A percentile compares a stretch with the other conserved stretches of the same genome.
These are phyloP conservation scores for Gallinago undulata DNA, from an alignment of 2,113 vertebrate species.

Conservation along the genomic window DNA sequence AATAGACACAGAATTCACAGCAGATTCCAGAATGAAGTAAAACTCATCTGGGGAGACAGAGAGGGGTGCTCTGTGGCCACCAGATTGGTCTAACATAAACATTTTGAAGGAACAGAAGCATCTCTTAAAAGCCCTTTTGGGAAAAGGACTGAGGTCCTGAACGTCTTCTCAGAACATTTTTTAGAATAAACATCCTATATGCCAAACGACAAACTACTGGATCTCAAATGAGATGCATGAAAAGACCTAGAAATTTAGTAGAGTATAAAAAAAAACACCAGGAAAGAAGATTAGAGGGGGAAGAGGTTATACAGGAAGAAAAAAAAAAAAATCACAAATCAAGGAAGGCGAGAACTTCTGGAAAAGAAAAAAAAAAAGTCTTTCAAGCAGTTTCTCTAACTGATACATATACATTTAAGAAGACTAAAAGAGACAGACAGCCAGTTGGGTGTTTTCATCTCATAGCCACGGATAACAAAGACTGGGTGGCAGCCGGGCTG, in stretches of 20 bases:
- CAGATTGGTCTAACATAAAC: not conserved
- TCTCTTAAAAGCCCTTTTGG: not conserved
- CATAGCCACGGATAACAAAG: not conserved
- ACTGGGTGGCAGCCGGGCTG: not conserved
- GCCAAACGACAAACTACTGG: not conserved
- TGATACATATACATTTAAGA: not conserved
- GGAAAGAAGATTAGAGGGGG: not conserved
- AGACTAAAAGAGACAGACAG: not conserved
- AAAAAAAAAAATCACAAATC: not conserved
- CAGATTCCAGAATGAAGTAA: not conserved
- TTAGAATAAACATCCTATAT: conserved; percentile 7
- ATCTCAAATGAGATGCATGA: not conserved
- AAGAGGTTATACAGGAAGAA: not conserved
- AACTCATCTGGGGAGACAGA: not conserved
- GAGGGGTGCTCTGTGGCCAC: not conserved
- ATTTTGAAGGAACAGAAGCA: not conserved
- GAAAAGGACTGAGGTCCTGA: not conserved
- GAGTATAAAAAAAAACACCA: not conserved
- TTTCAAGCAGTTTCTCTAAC: not conserved
- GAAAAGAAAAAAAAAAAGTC: not conserved
- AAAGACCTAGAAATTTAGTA: not conserved
- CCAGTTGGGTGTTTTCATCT: not conserved
- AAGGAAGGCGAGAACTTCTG: not conserved
- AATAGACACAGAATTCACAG: not conserved
- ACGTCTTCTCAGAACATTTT: not conserved